Base-by-base conservation (phyloP, 1,140 invertebrate species). In the Caenorhabditis tropicalis region DNA sequence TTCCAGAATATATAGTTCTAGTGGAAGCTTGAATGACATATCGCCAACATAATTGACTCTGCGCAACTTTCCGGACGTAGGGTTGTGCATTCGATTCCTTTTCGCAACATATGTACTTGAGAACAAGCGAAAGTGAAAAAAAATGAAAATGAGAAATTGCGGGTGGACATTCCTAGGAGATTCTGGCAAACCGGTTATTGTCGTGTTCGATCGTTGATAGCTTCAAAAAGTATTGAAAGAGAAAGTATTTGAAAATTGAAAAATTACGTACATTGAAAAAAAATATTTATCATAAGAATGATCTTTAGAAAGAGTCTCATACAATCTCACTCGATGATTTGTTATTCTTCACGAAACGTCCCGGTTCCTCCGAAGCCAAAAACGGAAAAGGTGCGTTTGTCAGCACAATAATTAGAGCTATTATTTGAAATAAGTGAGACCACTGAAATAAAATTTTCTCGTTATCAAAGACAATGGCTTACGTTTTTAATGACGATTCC, bases 31-130 rank as follows among this genome's bases (percentile, higher is more conserved):
- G 21, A 24, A 29, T 58, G 6, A 19, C 15, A 5, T 10, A 29
- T 27, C 21, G 24, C 9, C 6, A 9, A 58, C 7, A 58, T 58
- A 58, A 58, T 58, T 58, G n/a, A 27, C 24, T 27, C n/a, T 9
- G 24, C 53, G 24, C 24, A 58, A 58, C 29, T 65, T 36, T 33
- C 31, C 19, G 58, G 29, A 16, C 16, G 4, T 16, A 16, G 58
- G 3, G 33, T 65, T 65, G 58, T 65, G 58, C 58, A 65, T 36
- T 65, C 58, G 2, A 36, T 12, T 21, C 5, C 3, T 33, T 36
- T 65, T 33, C 15, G 31, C 29, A 27, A 58, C 56, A 58, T n/a
- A 12, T 65, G 58, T 65, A 65, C 58, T 65, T 65, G 58, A 65
- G 58, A 2, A 65, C 58, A 65, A 24, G 29, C 19, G 21, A 29